Evolutionary conservation across 2,797 vertebrate genomes (phyloP).

Genomic region (Phrynocephalus vlangalii): DNA sequence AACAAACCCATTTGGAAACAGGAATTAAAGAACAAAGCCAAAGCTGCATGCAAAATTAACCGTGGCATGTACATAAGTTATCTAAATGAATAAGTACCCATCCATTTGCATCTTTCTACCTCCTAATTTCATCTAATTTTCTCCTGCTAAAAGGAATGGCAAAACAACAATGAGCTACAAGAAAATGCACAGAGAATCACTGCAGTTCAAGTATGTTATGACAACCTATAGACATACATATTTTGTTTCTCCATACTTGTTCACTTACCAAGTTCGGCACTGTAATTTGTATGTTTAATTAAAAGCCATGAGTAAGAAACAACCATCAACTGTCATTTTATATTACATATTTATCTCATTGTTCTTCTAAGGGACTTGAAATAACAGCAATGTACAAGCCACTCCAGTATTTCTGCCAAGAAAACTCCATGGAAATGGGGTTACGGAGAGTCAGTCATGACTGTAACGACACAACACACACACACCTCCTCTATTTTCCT

Average conservation of each 20-base stretch:
- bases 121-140: neutral
- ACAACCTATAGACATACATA: neutral
- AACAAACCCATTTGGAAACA: too few relatives aligned
- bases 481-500: neutral
- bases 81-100: neutral
- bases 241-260: neutral
- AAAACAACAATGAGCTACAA: neutral
- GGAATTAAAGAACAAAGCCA: neutral
- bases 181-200: neutral
- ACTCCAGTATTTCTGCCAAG: too few relatives aligned
- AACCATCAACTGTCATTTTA: neutral
- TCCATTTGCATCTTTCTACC: neutral
- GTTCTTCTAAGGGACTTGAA: neutral
- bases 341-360: neutral
- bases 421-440: too few relatives aligned
- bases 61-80: neutral
- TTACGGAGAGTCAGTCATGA: too few relatives aligned
- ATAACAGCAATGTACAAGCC: neutral
- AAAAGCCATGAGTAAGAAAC: neutral
- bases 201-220: neutral
- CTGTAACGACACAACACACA: too few relatives aligned
- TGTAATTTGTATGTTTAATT: neutral
- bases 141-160: neutral
- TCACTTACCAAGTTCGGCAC: neutral
- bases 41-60: neutral